phyloP scores from a whole-genome alignment of 2,888 invertebrate species.

The Cistogaster globosa region DNA sequence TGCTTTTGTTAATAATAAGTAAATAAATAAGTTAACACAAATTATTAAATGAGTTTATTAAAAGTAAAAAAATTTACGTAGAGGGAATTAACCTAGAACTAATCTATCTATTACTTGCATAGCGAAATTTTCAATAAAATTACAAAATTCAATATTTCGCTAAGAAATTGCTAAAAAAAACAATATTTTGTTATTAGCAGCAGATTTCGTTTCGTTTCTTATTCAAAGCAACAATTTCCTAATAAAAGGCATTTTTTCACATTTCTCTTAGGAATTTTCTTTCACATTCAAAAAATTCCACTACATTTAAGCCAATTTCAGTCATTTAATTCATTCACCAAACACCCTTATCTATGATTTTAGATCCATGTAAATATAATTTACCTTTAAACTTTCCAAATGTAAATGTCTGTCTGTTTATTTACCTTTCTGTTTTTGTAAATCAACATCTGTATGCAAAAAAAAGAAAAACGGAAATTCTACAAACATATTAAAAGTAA shows the following conservation, averaged over 20 bases:
- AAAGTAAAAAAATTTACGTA: too few species aligned
- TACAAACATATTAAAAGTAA: slow-evolving; percentile 61
- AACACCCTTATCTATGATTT: not conserved
- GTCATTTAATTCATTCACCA: slow-evolving; percentile 37
- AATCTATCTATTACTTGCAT: too few species aligned
- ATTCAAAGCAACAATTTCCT: not conserved
- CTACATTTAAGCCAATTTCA: slow-evolving; percentile 39
- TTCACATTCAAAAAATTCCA: not conserved
- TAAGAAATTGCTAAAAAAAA: too few species aligned
- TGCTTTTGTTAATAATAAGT: too few species aligned
- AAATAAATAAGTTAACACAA: too few species aligned
- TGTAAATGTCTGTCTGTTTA: not conserved
- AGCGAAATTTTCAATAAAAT: too few species aligned
- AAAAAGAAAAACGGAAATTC: slow-evolving; percentile 8
- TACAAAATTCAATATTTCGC: too few species aligned
- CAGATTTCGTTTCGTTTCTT: too few species aligned
- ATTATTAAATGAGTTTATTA: too few species aligned
- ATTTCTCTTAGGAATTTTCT: too few species aligned
- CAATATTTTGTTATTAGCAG: too few species aligned
- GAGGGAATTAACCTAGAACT: too few species aligned
- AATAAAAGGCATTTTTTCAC: not conserved
- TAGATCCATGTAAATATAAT: slow-evolving; percentile 42
- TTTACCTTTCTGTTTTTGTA: slow-evolving; percentile 7
- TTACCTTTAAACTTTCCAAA: slow-evolving; percentile 17
- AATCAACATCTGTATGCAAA: slow-evolving; percentile 30